Conservation (phyloP, 2,113 vertebrate species). For the Sminthopsis crassicaudata region DNA sequence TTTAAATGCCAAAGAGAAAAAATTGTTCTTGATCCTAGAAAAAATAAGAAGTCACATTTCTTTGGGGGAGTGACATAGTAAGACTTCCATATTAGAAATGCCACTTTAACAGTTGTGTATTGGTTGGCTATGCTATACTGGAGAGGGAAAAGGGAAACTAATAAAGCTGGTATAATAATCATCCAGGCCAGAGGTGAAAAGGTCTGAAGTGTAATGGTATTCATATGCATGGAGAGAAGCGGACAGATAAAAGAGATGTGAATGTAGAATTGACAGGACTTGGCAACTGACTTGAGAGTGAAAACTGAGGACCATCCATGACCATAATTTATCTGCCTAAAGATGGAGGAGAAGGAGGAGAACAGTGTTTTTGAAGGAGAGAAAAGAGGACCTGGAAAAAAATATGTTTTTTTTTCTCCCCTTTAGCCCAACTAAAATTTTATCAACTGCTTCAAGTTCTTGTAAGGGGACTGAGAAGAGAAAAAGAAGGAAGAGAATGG, state of each 20-base stretch:
- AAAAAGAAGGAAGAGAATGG: not conserved
- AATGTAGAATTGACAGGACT: not conserved
- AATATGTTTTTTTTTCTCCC: not conserved
- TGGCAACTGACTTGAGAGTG: not conserved
- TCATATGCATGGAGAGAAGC: not conserved
- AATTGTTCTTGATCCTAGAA: not conserved
- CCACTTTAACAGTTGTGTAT: not conserved
- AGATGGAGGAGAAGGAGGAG: not conserved
- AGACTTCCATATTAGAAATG: not conserved
- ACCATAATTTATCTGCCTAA: not conserved
- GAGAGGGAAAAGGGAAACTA: not conserved
- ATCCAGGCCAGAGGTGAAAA: not conserved
- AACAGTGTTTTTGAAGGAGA: not conserved
- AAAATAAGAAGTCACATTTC: not conserved
- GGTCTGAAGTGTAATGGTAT: not conserved
- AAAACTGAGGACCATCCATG: not conserved
- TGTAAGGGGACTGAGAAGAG: not conserved
- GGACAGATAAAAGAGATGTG: too few relatives aligned
- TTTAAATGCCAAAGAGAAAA: not conserved
- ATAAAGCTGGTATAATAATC: not conserved
- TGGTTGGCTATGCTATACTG: not conserved
- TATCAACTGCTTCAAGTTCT: slow-evolving; percentile 14
- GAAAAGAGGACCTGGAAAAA: not conserved
- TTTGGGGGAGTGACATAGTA: not conserved
- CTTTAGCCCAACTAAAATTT: not conserved